Evolutionary conservation across 2,797 vertebrate species (phyloP).

Genomic region (Knipowitschia caucasica): DNA sequence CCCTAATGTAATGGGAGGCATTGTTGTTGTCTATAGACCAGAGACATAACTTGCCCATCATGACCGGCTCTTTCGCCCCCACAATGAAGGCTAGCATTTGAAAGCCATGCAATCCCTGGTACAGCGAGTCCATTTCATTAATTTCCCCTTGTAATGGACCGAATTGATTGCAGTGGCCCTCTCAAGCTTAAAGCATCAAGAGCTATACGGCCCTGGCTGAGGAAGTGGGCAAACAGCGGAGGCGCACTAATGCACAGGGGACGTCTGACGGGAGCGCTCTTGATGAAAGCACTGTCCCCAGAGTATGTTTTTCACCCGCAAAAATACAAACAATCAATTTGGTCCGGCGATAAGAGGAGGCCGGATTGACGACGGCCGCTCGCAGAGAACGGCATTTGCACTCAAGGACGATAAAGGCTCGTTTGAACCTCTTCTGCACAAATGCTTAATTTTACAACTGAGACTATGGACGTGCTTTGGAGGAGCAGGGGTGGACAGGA

Average conservation of each 20-base stretch:
- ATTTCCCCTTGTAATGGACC: constrained; percentile 58
- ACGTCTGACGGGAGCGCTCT: constrained; percentile 48
- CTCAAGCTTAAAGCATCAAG: constrained; percentile 57
- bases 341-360: constrained; percentile 65
- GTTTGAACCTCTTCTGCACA: neutral
- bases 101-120: constrained; percentile 48
- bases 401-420: constrained; percentile 49
- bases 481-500: no score
- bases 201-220: constrained; percentile 55
- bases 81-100: constrained; percentile 45
- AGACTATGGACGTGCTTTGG: neutral
- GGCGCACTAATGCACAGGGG: constrained; percentile 53
- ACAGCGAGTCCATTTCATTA: constrained; percentile 61
- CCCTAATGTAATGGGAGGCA: constrained; percentile 37
- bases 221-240: constrained; percentile 50
- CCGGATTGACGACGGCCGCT: constrained; percentile 47
- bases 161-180: constrained; percentile 68
- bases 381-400: constrained; percentile 43
- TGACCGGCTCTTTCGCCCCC: constrained; percentile 25
- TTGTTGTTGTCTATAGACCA: constrained; percentile 40
- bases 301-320: constrained; percentile 58
- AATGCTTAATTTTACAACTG: neutral
- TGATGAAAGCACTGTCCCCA: constrained; percentile 59
- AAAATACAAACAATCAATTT: constrained; percentile 78
- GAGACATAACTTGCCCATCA: constrained; percentile 28